Evolutionary conservation across 2,797 vertebrate species (phyloP), one percentile per base, ranked within the genome.

Genomic region (Spatula clypeata): DNA sequence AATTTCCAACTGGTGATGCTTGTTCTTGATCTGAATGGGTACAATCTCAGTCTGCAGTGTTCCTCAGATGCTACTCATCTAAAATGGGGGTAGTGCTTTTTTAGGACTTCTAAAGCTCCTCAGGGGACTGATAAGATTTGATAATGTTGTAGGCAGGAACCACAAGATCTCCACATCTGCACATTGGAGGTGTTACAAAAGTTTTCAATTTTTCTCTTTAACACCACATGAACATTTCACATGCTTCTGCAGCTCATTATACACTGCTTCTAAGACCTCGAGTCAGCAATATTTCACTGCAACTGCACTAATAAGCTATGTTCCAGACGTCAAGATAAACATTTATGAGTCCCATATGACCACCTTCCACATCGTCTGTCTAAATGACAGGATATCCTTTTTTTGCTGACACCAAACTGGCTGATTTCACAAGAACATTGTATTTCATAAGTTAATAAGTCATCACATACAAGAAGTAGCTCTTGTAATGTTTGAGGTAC

Each of bases 161-260:
- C 24, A 9, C 8, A 34, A 65, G 61, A 45, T 65, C 19, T 44
- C 11, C 47, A 69, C 21, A 73, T 24, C 40, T 16, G 62, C 16
- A 62, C 19, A 70, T 3, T 29, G 8, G 17, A 60, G 7, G 53
- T 51, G 70, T 86, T 83, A 38, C 11, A 62, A 24, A 86, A 65
- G 60, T 44, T 44, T 54, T 40, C 8, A 19, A 23, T 42, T 76
- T 72, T 76, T 29, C 29, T 36, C 45, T 64, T 86, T 45, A 70
- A 51, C 34, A 38, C 15, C 49, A 21, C 1, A 2, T 0, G 1
- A 5, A 55, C 34, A 34, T 60, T 76, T 71, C 0, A 0, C 18
- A 17, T 21, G 26, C 36, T 18, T 84, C 82, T 92, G 24, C 57
- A 81, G 34, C 27, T 86, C 40, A n/a, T 40, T 65, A 42, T 29